Percentiles rank a stretch among this genome's conserved stretches.
These are phyloP conservation scores for Loxodonta africana DNA, from an alignment of 2,113 vertebrate species.

Conservation along the genomic window DNA sequence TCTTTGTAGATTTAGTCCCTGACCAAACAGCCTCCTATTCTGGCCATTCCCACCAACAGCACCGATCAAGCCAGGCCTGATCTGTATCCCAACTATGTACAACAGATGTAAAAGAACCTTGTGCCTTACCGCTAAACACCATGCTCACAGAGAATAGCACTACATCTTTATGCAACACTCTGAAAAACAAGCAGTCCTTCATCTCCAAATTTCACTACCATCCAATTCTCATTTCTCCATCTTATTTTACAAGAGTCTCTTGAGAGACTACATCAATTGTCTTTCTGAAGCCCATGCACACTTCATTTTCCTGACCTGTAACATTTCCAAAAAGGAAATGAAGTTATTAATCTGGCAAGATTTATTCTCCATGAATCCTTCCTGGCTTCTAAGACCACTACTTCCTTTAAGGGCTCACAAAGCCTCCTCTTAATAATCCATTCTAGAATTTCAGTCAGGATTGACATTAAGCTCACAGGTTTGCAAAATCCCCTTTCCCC, in stretches of 20 bases:
- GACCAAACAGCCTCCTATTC: background rate
- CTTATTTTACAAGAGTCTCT: background rate
- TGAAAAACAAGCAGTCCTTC: background rate
- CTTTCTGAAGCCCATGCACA: background rate
- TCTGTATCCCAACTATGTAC: background rate
- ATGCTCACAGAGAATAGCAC: background rate
- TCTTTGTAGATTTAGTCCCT: background rate
- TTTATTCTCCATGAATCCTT: background rate
- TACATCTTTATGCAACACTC: background rate
- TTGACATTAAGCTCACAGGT: conserved; percentile 34
- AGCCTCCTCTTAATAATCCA: background rate
- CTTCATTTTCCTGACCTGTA: background rate
- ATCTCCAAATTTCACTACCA: background rate
- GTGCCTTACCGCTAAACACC: background rate
- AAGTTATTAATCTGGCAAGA: conserved; percentile 40
- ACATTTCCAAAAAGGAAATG: conserved; percentile 34
- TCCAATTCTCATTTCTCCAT: background rate
- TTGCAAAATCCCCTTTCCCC: background rate
- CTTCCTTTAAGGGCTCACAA: conserved; percentile 25
- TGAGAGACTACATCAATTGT: background rate
- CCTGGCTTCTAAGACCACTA: background rate
- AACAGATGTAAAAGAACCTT: background rate
- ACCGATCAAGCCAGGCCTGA: background rate
- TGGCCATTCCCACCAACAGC: background rate
- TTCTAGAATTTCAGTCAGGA: conserved; percentile 48